A percentile compares a stretch with the other conserved stretches of the same genome.
Evolutionary conservation across 2,888 invertebrate species (phyloP).

Genomic region (Agonopterix subpropinquella): DNA sequence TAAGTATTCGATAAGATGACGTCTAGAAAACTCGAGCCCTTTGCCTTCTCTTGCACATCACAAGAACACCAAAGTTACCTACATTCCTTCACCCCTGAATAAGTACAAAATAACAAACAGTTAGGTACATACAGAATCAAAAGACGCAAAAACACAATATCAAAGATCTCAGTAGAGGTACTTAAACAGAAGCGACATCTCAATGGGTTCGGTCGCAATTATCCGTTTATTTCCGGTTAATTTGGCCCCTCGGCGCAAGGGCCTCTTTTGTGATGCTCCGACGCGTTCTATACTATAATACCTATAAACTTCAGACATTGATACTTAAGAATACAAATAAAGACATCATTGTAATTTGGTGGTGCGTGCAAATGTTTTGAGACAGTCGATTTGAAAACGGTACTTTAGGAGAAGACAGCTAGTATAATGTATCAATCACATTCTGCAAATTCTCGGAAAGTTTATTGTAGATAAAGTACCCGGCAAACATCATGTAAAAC

Average conservation of each 20-base stretch:
- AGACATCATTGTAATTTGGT: background rate
- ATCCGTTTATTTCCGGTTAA: slow-evolving; percentile 50
- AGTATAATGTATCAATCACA: too few species aligned
- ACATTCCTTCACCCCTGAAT: background rate
- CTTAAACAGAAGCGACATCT: slow-evolving; percentile 22
- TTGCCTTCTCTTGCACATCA: background rate
- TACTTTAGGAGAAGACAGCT: too few species aligned
- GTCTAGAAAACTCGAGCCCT: too few species aligned
- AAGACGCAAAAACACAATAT: slow-evolving; percentile 14
- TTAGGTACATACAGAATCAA: slow-evolving; percentile 6
- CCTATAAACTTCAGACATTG: slow-evolving; percentile 12
- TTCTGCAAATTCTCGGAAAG: too few species aligned
- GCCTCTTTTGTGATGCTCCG: slow-evolving; percentile 30
- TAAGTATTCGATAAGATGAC: too few species aligned
- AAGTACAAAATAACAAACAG: slow-evolving; percentile 1
- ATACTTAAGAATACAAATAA: slow-evolving; percentile 7
- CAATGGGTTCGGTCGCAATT: slow-evolving; percentile 37
- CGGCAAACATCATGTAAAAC: too few species aligned
- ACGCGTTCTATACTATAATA: slow-evolving; percentile 33
- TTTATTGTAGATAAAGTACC: too few species aligned
- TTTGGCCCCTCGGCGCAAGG: slow-evolving; percentile 37
- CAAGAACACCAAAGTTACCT: background rate
- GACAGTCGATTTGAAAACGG: background rate
- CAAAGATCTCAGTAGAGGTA: slow-evolving; percentile 23
- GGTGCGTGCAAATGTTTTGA: background rate